Conservation (phyloP, 2,888 invertebrate species). For the Teleiodes luculella region DNA sequence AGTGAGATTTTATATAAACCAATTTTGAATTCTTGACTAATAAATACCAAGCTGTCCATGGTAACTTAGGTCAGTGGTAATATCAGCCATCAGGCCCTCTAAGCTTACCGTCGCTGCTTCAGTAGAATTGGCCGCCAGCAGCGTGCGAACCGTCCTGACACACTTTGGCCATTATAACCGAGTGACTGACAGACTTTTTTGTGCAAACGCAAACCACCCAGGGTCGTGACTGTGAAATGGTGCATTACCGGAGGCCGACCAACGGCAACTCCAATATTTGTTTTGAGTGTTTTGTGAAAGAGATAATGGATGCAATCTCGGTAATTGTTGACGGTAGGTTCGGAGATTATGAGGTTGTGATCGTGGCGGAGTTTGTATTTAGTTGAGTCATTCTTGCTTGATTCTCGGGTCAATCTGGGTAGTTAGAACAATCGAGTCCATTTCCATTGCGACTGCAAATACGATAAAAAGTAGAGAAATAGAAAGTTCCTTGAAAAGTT, state of each 20-base stretch:
- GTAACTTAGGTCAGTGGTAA: no score
- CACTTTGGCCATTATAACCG: slow-evolving; percentile 50
- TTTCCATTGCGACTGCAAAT: no score
- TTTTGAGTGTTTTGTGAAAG: slow-evolving; percentile 43
- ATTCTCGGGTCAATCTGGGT: background rate
- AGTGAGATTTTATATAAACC: no score
- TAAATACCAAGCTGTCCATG: no score
- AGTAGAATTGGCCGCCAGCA: slow-evolving; percentile 12
- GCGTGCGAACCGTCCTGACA: slow-evolving; percentile 70
- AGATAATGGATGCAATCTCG: slow-evolving; percentile 49
- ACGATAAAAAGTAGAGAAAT: no score
- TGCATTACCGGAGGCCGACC: slow-evolving; percentile 50
- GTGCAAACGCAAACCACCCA: slow-evolving; percentile 47
- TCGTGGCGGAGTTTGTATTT: background rate
- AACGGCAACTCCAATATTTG: slow-evolving; percentile 49
- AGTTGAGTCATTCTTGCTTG: background rate
- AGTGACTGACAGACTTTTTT: slow-evolving; percentile 35
- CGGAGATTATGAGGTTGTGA: background rate
- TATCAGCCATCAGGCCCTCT: background rate
- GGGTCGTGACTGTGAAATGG: slow-evolving; percentile 74
- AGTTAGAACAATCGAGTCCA: no score
- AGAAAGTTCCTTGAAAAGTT: no score
- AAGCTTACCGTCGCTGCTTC: background rate
- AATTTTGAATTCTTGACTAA: no score
- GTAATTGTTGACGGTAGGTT: slow-evolving; percentile 2